phyloP scores from a whole-genome alignment of 2,797 vertebrate species.

The Muscicapa comitata region DNA sequence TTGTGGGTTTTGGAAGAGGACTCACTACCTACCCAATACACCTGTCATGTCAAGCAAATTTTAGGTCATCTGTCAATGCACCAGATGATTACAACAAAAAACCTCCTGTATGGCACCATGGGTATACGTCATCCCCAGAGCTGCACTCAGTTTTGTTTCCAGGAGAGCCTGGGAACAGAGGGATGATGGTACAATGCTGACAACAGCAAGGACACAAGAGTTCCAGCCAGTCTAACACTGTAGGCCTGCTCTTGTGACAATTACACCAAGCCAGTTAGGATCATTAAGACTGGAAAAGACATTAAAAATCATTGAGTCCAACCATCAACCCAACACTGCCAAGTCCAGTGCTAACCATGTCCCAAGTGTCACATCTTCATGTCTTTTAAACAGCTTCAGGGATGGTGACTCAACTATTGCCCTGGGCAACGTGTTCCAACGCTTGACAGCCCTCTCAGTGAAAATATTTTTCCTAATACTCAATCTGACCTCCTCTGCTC shows the following conservation, averaged over 20 bases:
- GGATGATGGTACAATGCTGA: background rate
- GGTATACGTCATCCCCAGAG: background rate
- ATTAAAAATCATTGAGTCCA: accelerated
- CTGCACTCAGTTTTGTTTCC: background rate
- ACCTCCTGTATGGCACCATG: accelerated
- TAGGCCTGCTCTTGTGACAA: background rate
- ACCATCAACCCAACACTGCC: accelerated
- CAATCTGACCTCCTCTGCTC: background rate
- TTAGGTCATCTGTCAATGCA: background rate
- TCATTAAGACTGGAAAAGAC: background rate
- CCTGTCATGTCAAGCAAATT: background rate
- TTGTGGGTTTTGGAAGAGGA: background rate
- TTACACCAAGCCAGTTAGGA: background rate
- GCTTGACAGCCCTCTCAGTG: accelerated
- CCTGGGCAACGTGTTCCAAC: background rate
- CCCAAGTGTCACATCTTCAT: background rate
- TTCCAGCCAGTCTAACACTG: background rate
- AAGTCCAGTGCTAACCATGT: background rate
- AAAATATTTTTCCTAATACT: background rate
- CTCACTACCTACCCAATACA: background rate
- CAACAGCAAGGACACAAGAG: background rate
- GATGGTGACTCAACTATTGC: background rate
- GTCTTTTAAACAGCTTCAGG: background rate
- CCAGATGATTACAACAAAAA: accelerated
- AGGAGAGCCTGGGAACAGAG: background rate